Percentiles rank a stretch among this genome's conserved stretches.
These are phyloP conservation scores for Caenorhabditis sp. DNA, from an alignment of 2,888 invertebrate genomes.

Conservation along the genomic window DNA sequence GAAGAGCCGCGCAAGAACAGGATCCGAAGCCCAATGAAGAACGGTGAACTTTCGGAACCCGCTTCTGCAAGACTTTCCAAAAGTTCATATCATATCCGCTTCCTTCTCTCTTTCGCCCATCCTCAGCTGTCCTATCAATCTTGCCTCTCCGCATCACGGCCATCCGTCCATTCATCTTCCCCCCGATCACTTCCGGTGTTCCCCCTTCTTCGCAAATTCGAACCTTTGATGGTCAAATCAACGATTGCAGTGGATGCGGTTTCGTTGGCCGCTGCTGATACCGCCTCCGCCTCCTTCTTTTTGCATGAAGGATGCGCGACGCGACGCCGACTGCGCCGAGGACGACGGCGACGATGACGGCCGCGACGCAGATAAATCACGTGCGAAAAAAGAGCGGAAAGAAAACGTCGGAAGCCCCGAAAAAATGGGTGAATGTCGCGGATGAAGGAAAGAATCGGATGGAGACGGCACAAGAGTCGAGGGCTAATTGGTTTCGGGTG, in stretches of 20 bases:
- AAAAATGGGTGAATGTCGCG: constrained; percentile 7
- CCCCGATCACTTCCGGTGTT: constrained; percentile 46
- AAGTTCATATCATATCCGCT: constrained; percentile 16
- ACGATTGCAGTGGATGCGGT: constrained; percentile 30
- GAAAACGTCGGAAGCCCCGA: background rate
- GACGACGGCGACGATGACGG: constrained; percentile 6
- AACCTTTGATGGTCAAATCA: constrained; percentile 48
- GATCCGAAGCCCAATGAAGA: background rate
- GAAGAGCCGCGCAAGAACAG: background rate
- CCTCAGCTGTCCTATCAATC: no score
- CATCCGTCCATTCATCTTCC: background rate
- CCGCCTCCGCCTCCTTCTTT: constrained; percentile 1
- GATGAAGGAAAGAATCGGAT: background rate
- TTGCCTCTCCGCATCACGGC: constrained; percentile 32
- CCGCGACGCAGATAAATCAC: constrained; percentile 37
- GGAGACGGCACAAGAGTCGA: background rate
- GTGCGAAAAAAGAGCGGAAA: constrained; percentile 29
- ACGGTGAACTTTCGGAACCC: no score
- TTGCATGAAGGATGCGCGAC: constrained; percentile 30
- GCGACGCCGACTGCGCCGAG: constrained; percentile 13
- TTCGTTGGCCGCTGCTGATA: constrained; percentile 28
- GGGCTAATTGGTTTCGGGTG: background rate
- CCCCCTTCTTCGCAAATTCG: constrained; percentile 27
- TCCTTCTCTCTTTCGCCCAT: no score
- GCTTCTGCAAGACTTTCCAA: background rate